Base-by-base conservation (phyloP, 2,797 vertebrate species). In the Euphonia xanthogaster region DNA sequence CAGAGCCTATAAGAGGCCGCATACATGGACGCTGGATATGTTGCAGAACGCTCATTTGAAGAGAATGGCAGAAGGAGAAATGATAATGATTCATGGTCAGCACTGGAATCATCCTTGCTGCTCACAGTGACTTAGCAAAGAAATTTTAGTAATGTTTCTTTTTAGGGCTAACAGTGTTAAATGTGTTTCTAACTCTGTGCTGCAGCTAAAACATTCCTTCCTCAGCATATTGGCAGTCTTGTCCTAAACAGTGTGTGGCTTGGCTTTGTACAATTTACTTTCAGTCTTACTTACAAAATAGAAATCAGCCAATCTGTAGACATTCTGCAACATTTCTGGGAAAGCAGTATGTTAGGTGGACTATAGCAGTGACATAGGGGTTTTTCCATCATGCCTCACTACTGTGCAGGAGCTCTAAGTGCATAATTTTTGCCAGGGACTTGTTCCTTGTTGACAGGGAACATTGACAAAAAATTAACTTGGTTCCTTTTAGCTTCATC, bases 1-100 rank as follows among this genome's bases (percentile, higher is more conserved):
- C 54, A 30, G n/a, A 79, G 53, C 45, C 11, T 1, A 12, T 77
- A 50, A 62, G 39, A 86, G 54, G 39, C 70, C 31, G 6, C 24
- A 1, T 57, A 14, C 0, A 0, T 18, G 33, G 24, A 40, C 75
- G 53, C 33, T 33, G 33, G n/a, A 35, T 58, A 45, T 17, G 2
- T 91, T 15, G 5, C 68, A 58, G 75, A 74, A 80, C 57, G 20
- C 45, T 88, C 19, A 12, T 57, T 77, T 58, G 70, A 77, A 55
- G 73, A 62, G 42, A 44, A 23, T 47, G 17, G 47, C 61, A 58
- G 66, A 51, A 90, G 33, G 37, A 40, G 73, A 33, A 85, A 45
- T 10, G 13, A 20, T 63, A 48, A 48, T 67, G 48, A 47, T 81
- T 93, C 7, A 3, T 35, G 83, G 40, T 66, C 19, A 65, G 39